Evolutionary conservation across 2,797 vertebrate species (phyloP).

Genomic region (Podargus strigoides): DNA sequence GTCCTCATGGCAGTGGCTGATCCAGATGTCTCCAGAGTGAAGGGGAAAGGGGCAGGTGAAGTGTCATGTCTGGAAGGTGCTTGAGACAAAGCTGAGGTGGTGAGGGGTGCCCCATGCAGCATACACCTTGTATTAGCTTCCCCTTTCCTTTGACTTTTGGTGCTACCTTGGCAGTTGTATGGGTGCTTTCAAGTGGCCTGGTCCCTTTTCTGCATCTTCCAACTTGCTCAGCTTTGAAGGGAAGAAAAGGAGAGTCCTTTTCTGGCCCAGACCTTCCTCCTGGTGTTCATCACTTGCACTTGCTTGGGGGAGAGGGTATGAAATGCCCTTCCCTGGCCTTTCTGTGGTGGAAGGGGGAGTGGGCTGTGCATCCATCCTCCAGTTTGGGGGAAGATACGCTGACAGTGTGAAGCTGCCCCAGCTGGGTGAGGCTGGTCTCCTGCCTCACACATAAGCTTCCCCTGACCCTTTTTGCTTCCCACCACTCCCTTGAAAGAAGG

Average conservation of each 20-base stretch:
- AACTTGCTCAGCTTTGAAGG: neutral
- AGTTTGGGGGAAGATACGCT: neutral
- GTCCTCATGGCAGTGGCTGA: neutral
- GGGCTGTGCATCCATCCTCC: neutral
- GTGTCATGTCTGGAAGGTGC: neutral
- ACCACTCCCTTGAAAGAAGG: neutral
- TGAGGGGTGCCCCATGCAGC: neutral
- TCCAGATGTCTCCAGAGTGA: neutral
- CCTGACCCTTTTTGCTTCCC: neutral
- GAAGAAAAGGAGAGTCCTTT: neutral
- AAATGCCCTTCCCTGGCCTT: neutral
- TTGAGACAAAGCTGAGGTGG: neutral
- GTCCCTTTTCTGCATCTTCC: neutral
- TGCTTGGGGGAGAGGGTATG: neutral
- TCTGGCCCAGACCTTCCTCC: neutral
- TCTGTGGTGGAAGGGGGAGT: neutral
- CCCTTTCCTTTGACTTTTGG: slow-evolving; percentile 57
- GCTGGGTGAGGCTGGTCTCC: neutral
- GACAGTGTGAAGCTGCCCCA: fast-evolving
- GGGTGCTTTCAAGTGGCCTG: neutral
- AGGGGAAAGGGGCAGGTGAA: neutral
- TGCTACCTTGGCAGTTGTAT: slow-evolving; percentile 70
- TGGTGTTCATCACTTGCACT: slow-evolving; percentile 37
- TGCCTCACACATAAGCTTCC: fast-evolving
- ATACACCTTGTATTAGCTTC: slow-evolving; percentile 25